Evolutionary conservation across 2,797 vertebrate species (phyloP).

Genomic region (Malacoraja senta): DNA sequence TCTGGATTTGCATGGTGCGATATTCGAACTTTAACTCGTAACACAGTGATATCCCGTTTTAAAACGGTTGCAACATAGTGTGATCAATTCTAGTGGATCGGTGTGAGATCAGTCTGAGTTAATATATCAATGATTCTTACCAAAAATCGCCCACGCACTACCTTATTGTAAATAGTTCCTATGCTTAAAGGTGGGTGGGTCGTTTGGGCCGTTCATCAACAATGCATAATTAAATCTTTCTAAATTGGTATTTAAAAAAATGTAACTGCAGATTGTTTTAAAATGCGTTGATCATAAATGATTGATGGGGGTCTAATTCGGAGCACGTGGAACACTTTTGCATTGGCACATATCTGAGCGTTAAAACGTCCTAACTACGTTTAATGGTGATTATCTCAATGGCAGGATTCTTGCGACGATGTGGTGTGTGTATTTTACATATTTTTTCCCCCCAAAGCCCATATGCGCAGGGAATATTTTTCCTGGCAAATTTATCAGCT

Average conservation of each 20-base stretch:
- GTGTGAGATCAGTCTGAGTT: background rate
- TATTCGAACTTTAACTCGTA: constrained; percentile 23
- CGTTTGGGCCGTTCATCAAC: background rate
- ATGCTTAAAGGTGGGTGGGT: background rate
- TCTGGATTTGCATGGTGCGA: background rate
- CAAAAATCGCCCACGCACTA: background rate
- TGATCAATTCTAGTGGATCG: background rate
- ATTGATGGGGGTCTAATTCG: constrained; percentile 44
- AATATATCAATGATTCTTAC: background rate
- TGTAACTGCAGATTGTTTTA: constrained; percentile 9
- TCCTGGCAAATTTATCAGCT: background rate
- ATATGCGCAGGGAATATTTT: background rate
- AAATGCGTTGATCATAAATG: constrained; percentile 27
- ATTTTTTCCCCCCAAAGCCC: background rate
- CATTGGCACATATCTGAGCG: constrained; percentile 28
- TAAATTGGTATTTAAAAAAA: constrained; percentile 19
- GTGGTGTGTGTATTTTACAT: background rate
- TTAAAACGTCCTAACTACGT: background rate
- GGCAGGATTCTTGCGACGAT: background rate
- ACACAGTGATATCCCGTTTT: background rate
- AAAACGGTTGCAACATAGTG: background rate
- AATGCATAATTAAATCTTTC: background rate
- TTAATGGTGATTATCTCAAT: constrained; percentile 26
- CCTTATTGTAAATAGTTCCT: background rate
- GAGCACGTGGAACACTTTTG: background rate